Percentiles rank a stretch among this genome's conserved stretches.
phyloP scores from a whole-genome alignment of 2,888 invertebrate genomes.

The Cephonodes hylas region DNA sequence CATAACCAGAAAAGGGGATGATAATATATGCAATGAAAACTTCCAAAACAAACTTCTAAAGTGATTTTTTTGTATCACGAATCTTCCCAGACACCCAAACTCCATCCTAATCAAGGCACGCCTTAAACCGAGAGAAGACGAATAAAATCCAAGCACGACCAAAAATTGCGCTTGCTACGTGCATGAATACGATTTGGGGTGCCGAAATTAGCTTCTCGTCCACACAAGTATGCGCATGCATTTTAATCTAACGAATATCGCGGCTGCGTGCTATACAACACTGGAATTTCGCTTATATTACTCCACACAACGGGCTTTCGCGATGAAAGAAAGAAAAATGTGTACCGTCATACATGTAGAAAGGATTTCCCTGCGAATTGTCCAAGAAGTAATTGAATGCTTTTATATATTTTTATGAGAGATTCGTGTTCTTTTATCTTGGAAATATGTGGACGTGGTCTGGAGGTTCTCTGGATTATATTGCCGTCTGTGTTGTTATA shows the following conservation, averaged over 20 bases:
- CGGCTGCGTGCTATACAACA: not conserved
- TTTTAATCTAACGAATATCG: slow-evolving; percentile 33
- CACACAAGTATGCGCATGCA: slow-evolving; percentile 22
- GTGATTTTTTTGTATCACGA: too few species aligned
- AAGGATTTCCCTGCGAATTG: slow-evolving; percentile 24
- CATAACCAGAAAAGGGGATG: too few species aligned
- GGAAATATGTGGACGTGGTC: not conserved
- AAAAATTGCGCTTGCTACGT: not conserved
- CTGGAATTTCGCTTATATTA: not conserved
- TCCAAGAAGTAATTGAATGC: slow-evolving; percentile 18
- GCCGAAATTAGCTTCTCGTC: slow-evolving; percentile 33
- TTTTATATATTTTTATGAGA: slow-evolving; percentile 5
- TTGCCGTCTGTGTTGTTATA: too few species aligned
- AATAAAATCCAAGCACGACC: not conserved
- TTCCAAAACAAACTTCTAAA: too few species aligned
- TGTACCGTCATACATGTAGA: slow-evolving; percentile 15
- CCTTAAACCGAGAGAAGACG: too few species aligned
- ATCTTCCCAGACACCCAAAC: too few species aligned
- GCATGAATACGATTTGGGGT: slow-evolving; percentile 29
- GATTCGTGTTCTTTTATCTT: not conserved
- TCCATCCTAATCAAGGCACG: too few species aligned
- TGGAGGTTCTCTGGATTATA: not conserved
- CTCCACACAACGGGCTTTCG: not conserved
- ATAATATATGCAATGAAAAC: too few species aligned
- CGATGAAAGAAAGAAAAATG: not conserved